phyloP scores from a whole-genome alignment of 2,888 invertebrate species.

The Meliscaeva auricollis region DNA sequence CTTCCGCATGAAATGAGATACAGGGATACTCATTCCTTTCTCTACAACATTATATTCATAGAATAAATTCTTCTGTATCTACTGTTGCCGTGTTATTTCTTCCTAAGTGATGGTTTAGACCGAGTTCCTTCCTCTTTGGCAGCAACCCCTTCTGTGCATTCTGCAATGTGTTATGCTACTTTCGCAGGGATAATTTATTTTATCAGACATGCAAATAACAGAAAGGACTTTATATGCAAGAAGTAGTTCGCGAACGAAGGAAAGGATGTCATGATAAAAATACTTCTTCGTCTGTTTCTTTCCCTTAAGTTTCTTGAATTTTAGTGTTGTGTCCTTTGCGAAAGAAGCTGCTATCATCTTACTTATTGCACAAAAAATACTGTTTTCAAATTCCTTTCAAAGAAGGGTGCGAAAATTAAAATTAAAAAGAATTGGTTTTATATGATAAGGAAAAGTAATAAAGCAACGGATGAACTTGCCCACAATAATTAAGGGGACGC shows the following conservation, averaged over 20 bases:
- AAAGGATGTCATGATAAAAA: slow-evolving; percentile 47
- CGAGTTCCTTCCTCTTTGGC: slow-evolving; percentile 29
- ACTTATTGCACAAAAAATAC: slow-evolving; percentile 40
- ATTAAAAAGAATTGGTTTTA: slow-evolving; percentile 69
- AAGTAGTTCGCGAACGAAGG: slow-evolving; percentile 36
- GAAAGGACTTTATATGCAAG: slow-evolving; percentile 50
- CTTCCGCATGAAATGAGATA: slow-evolving; percentile 72
- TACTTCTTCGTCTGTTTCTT: slow-evolving; percentile 17
- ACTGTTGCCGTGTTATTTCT: slow-evolving; percentile 58
- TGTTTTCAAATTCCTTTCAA: slow-evolving; percentile 41
- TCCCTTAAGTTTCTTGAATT: slow-evolving; percentile 11
- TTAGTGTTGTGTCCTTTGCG: slow-evolving; percentile 8
- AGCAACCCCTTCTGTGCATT: slow-evolving; percentile 7
- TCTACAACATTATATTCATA: background rate
- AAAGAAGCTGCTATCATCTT: slow-evolving; percentile 33
- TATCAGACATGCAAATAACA: slow-evolving; percentile 75
- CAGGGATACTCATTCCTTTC: slow-evolving; percentile 66
- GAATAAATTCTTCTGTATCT: slow-evolving; percentile 21
- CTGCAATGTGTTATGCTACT: slow-evolving; percentile 55
- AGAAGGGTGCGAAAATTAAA: slow-evolving; percentile 32
- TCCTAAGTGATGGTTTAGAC: slow-evolving; percentile 62
- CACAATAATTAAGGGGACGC: background rate
- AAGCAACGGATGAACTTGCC: slow-evolving; percentile 5
- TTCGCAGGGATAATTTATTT: slow-evolving; percentile 71
- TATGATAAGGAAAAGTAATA: slow-evolving; percentile 27